phyloP scores from a whole-genome alignment of 1,140 invertebrate genomes.

The Drosophila sp. region DNA sequence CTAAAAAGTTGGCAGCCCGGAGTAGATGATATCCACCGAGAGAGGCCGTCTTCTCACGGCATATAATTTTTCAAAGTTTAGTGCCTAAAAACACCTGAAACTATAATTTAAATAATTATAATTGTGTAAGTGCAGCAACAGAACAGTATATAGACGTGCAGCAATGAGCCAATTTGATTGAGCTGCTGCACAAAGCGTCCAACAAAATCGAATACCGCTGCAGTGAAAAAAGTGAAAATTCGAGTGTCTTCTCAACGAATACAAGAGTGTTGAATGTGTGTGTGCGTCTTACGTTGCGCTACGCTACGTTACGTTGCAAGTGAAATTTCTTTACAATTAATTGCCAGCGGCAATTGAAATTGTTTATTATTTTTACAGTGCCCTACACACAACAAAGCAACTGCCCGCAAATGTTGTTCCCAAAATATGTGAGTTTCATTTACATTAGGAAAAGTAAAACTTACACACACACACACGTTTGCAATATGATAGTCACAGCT shows the following conservation, averaged over 20 bases:
- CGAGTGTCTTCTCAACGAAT: conserved; percentile 49
- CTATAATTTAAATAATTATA: conserved; percentile 23
- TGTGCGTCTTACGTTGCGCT: conserved; percentile 53
- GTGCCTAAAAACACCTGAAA: conserved; percentile 39
- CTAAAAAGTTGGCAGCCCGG: conserved; percentile 14
- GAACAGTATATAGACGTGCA: conserved; percentile 8
- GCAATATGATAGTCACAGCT: conserved; percentile 42
- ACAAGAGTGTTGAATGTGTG: conserved; percentile 36
- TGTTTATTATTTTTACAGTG: conserved; percentile 37
- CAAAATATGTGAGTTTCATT: conserved; percentile 67
- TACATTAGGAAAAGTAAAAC: conserved; percentile 12
- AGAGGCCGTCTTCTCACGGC: conserved; percentile 48
- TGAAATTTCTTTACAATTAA: conserved; percentile 68
- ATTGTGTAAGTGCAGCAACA: conserved; percentile 34
- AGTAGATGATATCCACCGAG: conserved; percentile 21
- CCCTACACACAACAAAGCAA: conserved; percentile 53
- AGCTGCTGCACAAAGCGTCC: conserved; percentile 18
- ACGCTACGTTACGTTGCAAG: conserved; percentile 69
- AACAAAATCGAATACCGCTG: conserved; percentile 23
- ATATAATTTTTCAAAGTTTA: conserved; percentile 40
- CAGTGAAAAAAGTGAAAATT: conserved; percentile 75
- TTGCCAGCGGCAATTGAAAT: conserved; percentile 50
- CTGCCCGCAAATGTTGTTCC: conserved; percentile 76
- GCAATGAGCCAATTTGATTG: conserved; percentile 20
- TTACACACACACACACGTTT: conserved; percentile 13